Percentiles rank a stretch among this genome's conserved stretches.
Evolutionary conservation across 1,140 invertebrate genomes (phyloP).

Genomic region (Palaemon carinicauda): DNA sequence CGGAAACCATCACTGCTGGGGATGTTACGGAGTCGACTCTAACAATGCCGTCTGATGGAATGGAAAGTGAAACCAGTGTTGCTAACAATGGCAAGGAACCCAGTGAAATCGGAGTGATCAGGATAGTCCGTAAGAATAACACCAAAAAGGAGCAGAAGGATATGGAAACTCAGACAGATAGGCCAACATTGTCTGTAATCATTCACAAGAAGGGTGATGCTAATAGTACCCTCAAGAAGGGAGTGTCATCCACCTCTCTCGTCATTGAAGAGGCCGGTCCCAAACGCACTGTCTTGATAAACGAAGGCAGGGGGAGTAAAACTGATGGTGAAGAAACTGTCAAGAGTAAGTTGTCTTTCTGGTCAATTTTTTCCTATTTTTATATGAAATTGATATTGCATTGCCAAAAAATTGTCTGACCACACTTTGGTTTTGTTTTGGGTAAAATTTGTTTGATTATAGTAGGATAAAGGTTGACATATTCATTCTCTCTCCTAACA

Average conservation of each 20-base stretch:
- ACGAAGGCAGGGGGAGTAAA: constrained; percentile 41
- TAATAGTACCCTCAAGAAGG: neutral
- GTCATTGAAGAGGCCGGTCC: neutral
- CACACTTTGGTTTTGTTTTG: no score
- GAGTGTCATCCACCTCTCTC: neutral
- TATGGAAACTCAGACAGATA: constrained; percentile 18
- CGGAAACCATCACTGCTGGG: neutral
- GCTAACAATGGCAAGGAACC: neutral
- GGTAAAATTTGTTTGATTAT: neutral
- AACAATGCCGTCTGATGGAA: neutral
- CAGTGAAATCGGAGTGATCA: constrained; percentile 14
- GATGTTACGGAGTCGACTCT: neutral
- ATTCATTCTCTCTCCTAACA: neutral
- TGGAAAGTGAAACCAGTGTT: neutral
- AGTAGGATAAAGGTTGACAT: neutral
- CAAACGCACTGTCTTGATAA: neutral
- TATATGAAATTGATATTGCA: no score
- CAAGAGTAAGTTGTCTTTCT: constrained; percentile 30
- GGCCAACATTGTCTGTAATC: neutral
- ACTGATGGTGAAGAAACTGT: constrained; percentile 55
- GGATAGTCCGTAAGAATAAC: neutral
- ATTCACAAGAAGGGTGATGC: neutral
- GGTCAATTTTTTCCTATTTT: no score
- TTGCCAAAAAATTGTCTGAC: no score
- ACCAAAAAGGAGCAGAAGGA: neutral